Percentiles rank a stretch among this genome's conserved stretches.
phyloP scores from a whole-genome alignment of 1,140 invertebrate species.

The Eumeta japonica region DNA sequence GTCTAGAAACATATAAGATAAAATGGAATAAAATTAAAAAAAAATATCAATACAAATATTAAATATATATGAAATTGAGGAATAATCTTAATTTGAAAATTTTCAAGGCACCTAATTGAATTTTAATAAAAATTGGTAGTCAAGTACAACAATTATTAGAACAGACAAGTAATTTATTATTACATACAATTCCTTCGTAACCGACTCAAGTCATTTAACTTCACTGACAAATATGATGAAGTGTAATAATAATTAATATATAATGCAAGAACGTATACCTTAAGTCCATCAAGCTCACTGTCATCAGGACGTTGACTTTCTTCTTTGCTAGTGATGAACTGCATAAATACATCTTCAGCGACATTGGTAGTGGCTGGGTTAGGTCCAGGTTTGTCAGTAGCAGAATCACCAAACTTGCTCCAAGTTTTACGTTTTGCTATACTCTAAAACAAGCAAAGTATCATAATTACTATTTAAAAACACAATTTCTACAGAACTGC shows the following conservation, averaged over 20 bases:
- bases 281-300: conserved; percentile 69
- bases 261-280: too few relatives aligned
- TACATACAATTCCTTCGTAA: too few relatives aligned
- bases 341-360: conserved; percentile 95
- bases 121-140: too few relatives aligned
- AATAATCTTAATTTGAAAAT: neutral
- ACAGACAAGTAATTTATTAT: too few relatives aligned
- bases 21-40: neutral
- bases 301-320: conserved; percentile 85
- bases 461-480: conserved; percentile 5
- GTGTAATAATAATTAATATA: too few relatives aligned
- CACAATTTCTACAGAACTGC: conserved; percentile 2
- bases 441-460: conserved; percentile 43
- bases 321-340: conserved; percentile 83
- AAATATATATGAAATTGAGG: neutral
- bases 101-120: too few relatives aligned
- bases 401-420: conserved; percentile 91
- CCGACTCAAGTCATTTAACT: too few relatives aligned
- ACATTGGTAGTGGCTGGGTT: conserved; percentile 95
- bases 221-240: too few relatives aligned
- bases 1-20: conserved; percentile 19
- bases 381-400: conserved; percentile 88
- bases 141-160: too few relatives aligned
- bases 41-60: neutral
- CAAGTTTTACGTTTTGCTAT: conserved; percentile 90